phyloP scores from a whole-genome alignment of 2,888 invertebrate genomes.

The Callyntrura guangdongensis region DNA sequence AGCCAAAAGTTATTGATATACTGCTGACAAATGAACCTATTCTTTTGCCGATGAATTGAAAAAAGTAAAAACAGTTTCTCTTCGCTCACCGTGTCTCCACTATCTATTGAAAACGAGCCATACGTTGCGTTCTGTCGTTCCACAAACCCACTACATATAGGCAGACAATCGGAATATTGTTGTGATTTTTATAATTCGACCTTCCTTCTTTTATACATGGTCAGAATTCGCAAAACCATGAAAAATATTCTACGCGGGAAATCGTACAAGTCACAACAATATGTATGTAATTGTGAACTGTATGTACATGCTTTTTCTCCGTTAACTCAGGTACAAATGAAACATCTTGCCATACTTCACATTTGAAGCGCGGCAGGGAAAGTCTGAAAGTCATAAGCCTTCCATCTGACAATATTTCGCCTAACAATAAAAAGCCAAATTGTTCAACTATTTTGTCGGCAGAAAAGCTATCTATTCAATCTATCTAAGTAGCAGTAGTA shows the following conservation, averaged over 20 bases:
- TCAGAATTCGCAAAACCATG: neutral
- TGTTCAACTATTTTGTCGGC: conserved; percentile 17
- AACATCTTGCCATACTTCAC: neutral
- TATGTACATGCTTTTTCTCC: neutral
- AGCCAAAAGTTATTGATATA: conserved; percentile 67
- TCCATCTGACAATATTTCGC: conserved; percentile 5
- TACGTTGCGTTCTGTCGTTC: neutral
- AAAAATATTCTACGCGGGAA: neutral
- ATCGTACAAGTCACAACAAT: neutral
- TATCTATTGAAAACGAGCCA: neutral
- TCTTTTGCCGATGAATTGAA: conserved; percentile 67
- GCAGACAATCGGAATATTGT: conserved; percentile 4
- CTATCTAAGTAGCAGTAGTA: conserved; percentile 14
- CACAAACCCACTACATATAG: conserved; percentile 23
- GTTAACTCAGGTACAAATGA: conserved; percentile 41
- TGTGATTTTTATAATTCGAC: conserved; percentile 26
- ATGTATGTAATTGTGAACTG: neutral
- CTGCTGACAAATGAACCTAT: conserved; percentile 75
- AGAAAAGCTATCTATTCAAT: conserved; percentile 37
- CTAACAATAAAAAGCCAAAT: conserved; percentile 4
- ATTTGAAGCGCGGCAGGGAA: neutral
- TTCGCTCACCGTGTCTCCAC: neutral
- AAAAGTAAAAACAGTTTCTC: conserved; percentile 48
- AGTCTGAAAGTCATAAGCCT: no score
- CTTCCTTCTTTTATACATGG: no score